Percentiles rank a stretch among this genome's conserved stretches.
Conservation (phyloP, 2,797 vertebrate genomes). For the Hyperoplus immaculatus region DNA sequence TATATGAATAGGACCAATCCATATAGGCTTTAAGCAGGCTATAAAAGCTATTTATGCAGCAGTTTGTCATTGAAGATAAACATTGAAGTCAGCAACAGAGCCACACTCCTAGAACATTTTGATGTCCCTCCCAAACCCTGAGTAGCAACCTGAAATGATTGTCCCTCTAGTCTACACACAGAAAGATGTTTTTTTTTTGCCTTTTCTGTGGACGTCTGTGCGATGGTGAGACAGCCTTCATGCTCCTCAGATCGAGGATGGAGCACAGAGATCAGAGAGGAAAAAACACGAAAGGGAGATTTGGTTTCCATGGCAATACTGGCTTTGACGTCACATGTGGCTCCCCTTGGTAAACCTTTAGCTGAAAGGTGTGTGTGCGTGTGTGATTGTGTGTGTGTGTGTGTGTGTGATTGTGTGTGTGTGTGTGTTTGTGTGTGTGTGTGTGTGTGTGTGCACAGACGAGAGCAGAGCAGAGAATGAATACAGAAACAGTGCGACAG, state of each 20-base stretch:
- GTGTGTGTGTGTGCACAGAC: constrained; percentile 7
- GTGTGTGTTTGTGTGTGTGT: too few species aligned
- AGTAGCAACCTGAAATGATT: background rate
- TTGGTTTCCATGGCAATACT: constrained; percentile 84
- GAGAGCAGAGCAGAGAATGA: constrained; percentile 24
- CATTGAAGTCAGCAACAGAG: background rate
- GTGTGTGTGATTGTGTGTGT: too few species aligned
- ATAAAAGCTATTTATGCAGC: constrained; percentile 28
- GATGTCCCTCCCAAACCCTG: background rate
- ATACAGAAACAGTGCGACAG: constrained; percentile 5
- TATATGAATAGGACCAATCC: constrained; percentile 38
- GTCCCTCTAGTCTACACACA: background rate
- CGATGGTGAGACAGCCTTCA: constrained; percentile 35
- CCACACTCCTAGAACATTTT: constrained; percentile 16
- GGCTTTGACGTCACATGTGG: constrained; percentile 77
- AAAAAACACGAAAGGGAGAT: constrained; percentile 65
- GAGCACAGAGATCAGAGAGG: constrained; percentile 67
- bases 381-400: too few species aligned
- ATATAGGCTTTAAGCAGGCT: constrained; percentile 17
- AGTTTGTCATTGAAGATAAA: constrained; percentile 35
- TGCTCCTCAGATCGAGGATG: constrained; percentile 56
- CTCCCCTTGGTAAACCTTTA: constrained; percentile 72
- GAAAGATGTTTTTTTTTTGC: constrained; percentile 6
- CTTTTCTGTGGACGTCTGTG: constrained; percentile 10
- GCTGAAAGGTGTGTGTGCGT: constrained; percentile 52